phyloP scores from a whole-genome alignment of 2,888 invertebrate species.

The Creontiades dilutus region DNA sequence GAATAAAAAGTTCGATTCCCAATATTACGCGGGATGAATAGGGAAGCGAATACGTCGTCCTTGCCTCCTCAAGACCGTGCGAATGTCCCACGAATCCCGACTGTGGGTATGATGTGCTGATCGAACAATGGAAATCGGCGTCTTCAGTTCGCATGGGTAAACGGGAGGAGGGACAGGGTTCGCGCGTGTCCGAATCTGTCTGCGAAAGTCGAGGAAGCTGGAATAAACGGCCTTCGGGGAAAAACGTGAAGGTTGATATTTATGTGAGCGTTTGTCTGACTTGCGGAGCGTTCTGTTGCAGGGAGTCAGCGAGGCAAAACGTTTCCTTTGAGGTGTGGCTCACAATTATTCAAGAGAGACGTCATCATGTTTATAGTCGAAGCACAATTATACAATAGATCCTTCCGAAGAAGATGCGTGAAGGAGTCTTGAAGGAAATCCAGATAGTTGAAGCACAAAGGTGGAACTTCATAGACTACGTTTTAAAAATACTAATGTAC shows the following conservation, averaged over 20 bases:
- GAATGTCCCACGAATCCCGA: slow-evolving; percentile 4
- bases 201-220: neutral
- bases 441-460: too few relatives aligned
- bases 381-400: too few relatives aligned
- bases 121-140: neutral
- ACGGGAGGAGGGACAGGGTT: neutral
- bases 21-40: neutral
- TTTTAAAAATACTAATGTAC: too few relatives aligned
- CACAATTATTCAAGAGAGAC: too few relatives aligned
- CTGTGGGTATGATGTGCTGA: neutral
- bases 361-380: too few relatives aligned
- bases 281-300: neutral
- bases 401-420: too few relatives aligned
- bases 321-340: too few relatives aligned
- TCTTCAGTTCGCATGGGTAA: neutral
- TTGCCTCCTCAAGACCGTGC: slow-evolving; percentile 38
- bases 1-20: neutral
- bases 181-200: neutral
- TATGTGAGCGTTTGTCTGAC: neutral
- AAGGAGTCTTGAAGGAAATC: too few relatives aligned
- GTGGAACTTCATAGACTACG: too few relatives aligned
- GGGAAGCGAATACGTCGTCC: slow-evolving; percentile 4
- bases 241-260: neutral
- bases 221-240: neutral
- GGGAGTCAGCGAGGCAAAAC: too few relatives aligned